Base-by-base conservation (phyloP, 2,888 invertebrate species). In the Congeria kusceri region DNA sequence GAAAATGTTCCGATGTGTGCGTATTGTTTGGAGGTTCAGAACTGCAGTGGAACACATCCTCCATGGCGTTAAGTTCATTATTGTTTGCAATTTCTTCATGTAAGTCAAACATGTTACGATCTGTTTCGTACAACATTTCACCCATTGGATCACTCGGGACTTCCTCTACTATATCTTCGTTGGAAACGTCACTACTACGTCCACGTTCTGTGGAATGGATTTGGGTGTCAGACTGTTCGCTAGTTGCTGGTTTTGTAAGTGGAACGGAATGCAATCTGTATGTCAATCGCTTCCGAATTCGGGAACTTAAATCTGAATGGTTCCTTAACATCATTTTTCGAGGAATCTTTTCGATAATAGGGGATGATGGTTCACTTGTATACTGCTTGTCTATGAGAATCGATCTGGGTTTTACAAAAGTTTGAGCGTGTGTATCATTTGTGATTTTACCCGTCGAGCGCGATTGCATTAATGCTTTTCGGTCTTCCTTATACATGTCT, bases 401-500 rank as follows among this genome's bases (percentile, higher is more conserved):
- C 63, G 96, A 96, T 86, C 96, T 95, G 23, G 90, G 91, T 73
- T 88, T 90, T n/a, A 77, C 53, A 39, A 5, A 49, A 49, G 18
- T 49, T 4, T 64, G 73, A 66, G 27, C 23, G 32, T 68, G 69
- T 65, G 56, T 32, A 57, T 73, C 62, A 65, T 25, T n/a, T 49
- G 49, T 15, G 18, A 5, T 49, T 4, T 18, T 49, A 9, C 5
- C 49, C 3, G 5, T 9, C 3, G 49, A 5, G 4, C 49, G 63
- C 29, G 85, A 85, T 65, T 88, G 86, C 1, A 90, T 75, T 9
- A 89, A 74, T 65, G 87, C 66, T 63, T 88, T 96, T 80, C 97
- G 95, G 93, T 98, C 97, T 93, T 97, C 97, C 95, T 97, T 96
- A 94, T 97, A 97, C 94, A 97, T 95, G 93, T 98, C 97, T 94